Evolutionary conservation across 2,797 vertebrate genomes (phyloP).

Genomic region (Typhlichthys subterraneus): DNA sequence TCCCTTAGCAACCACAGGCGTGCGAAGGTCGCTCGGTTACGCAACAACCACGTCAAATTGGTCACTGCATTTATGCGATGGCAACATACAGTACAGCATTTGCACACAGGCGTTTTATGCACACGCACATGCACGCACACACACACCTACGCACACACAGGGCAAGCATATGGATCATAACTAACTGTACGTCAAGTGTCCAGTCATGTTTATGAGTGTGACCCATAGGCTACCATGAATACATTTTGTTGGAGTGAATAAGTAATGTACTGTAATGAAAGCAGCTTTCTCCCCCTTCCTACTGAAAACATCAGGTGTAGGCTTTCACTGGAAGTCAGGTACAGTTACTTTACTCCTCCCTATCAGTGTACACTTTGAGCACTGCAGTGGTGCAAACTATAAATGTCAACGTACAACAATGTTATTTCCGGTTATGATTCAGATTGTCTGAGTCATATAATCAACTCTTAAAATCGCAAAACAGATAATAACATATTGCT

Average conservation of each 20-base stretch:
- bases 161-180: conserved; percentile 39
- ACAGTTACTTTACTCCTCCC: conserved; percentile 22
- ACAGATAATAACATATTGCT: too few relatives aligned
- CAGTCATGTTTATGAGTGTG: conserved; percentile 30
- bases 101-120: conserved; percentile 1
- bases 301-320: conserved; percentile 26
- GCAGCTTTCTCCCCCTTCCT: conserved; percentile 36
- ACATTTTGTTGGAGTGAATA: conserved; percentile 43
- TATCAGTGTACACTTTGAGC: conserved; percentile 19
- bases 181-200: conserved; percentile 35
- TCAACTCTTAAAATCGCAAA: too few relatives aligned
- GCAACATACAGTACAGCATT: conserved; percentile 17
- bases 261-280: conserved; percentile 28
- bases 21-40: conserved; percentile 39
- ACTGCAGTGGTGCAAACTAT: too few relatives aligned
- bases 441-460: too few relatives aligned
- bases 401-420: too few relatives aligned
- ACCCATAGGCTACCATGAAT: conserved; percentile 45
- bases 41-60: conserved; percentile 46
- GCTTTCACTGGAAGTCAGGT: conserved; percentile 33
- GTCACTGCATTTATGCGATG: conserved; percentile 34
- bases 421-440: too few relatives aligned
- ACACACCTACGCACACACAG: conserved; percentile 10
- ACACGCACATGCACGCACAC: conserved; percentile 5
- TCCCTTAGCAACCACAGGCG: conserved; percentile 47